phyloP scores from a whole-genome alignment of 2,888 invertebrate species.

The Hoplodrina ambigua region DNA sequence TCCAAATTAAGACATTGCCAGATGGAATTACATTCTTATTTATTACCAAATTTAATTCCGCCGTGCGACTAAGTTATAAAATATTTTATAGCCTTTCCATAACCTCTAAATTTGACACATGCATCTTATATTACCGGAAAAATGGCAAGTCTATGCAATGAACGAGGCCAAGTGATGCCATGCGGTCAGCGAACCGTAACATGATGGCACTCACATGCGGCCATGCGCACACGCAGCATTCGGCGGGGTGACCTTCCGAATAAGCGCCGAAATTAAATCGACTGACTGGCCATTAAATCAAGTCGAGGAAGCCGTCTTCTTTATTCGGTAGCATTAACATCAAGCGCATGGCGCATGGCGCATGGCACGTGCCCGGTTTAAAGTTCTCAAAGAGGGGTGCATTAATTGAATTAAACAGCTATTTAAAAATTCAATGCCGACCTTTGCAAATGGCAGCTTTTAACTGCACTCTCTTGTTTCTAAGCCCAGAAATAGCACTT shows the following conservation, averaged over 20 bases:
- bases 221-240: slow-evolving; percentile 69
- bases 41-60: slow-evolving; percentile 5
- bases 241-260: slow-evolving; percentile 62
- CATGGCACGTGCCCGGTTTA: slow-evolving; percentile 62
- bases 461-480: slow-evolving; percentile 23
- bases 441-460: slow-evolving; percentile 46
- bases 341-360: slow-evolving; percentile 46
- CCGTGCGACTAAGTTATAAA: slow-evolving; percentile 30
- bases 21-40: slow-evolving; percentile 20
- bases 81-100: slow-evolving; percentile 26
- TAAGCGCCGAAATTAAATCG: slow-evolving; percentile 59
- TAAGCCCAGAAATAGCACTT: slow-evolving; percentile 39
- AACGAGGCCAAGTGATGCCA: slow-evolving; percentile 69
- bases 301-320: slow-evolving; percentile 27
- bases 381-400: slow-evolving; percentile 42
- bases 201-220: slow-evolving; percentile 71
- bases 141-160: slow-evolving; percentile 63
- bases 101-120: slow-evolving; percentile 63
- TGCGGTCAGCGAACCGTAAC: slow-evolving; percentile 81
- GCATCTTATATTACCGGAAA: slow-evolving; percentile 45
- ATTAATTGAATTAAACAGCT: slow-evolving; percentile 50
- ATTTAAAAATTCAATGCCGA: slow-evolving; percentile 58
- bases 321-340: slow-evolving; percentile 46
- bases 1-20: slow-evolving; percentile 5
- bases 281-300: slow-evolving; percentile 36